A percentile compares a stretch with the other conserved stretches of the same genome.
These are phyloP conservation scores for Meloidogyne exigua DNA, from an alignment of 1,140 invertebrate genomes.

Conservation along the genomic window DNA sequence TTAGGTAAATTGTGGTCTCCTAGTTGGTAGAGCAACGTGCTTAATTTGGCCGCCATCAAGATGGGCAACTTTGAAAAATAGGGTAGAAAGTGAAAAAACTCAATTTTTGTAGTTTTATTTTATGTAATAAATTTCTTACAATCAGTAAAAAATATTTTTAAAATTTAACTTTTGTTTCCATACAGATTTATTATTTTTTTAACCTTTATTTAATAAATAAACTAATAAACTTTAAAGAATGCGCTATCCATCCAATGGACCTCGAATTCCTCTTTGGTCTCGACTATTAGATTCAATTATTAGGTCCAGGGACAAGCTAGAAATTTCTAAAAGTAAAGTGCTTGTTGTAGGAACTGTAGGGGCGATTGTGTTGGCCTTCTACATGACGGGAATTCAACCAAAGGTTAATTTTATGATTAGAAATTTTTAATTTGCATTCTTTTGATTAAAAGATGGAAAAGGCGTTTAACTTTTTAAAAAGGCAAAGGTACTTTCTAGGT, in stretches of 20 bases:
- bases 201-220: not conserved
- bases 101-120: conserved; percentile 1
- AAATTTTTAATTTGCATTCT: no score
- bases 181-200: not conserved
- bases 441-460: no score
- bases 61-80: conserved; percentile 22
- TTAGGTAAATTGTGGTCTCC: conserved; percentile 38
- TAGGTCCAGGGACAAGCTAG: not conserved
- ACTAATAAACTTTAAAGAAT: not conserved
- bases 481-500: not conserved
- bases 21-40: conserved; percentile 29
- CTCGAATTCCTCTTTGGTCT: not conserved
- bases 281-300: not conserved
- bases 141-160: not conserved
- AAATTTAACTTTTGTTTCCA: conserved; percentile 6
- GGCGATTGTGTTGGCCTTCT: not conserved
- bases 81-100: not conserved
- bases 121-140: not conserved
- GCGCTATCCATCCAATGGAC: not conserved
- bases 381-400: not conserved
- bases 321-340: not conserved
- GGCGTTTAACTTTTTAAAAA: no score
- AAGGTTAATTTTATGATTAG: not conserved
- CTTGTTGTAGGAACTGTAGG: not conserved
- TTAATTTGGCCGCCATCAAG: conserved; percentile 46